Evolutionary conservation across 2,113 vertebrate species (phyloP).

Genomic region (Aphyosemion australe): DNA sequence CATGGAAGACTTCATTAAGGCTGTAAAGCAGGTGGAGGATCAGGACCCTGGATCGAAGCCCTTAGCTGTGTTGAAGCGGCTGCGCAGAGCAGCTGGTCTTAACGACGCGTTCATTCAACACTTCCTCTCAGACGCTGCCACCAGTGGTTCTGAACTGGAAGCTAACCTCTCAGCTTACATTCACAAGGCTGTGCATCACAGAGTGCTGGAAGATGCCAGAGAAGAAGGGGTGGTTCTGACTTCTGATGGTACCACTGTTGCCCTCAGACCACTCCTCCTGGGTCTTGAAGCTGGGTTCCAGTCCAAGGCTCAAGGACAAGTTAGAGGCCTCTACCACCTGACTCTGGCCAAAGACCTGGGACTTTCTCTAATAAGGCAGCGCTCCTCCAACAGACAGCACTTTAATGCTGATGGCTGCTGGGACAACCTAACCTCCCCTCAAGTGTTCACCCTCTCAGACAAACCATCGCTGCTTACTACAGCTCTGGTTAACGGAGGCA

Average conservation of each 20-base stretch:
- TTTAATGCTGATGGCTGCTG: slow-evolving; percentile 85
- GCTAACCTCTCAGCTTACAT: slow-evolving; percentile 54
- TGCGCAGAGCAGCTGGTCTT: slow-evolving; percentile 46
- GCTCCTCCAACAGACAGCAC: fast-evolving
- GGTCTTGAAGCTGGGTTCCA: slow-evolving; percentile 81
- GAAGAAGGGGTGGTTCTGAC: slow-evolving; percentile 82
- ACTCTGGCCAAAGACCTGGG: slow-evolving; percentile 76
- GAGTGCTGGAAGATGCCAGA: neutral
- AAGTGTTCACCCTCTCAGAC: slow-evolving; percentile 77
- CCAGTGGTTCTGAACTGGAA: slow-evolving; percentile 30
- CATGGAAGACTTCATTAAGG: slow-evolving; percentile 79
- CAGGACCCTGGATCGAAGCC: slow-evolving; percentile 2
- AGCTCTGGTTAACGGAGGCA: slow-evolving; percentile 83
- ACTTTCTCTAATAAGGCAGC: slow-evolving; percentile 58
- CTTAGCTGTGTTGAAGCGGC: slow-evolving; percentile 34
- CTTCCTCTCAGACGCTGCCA: slow-evolving; percentile 48
- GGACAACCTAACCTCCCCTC: slow-evolving; percentile 78
- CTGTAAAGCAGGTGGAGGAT: slow-evolving; percentile 73
- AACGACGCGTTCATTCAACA: slow-evolving; percentile 41
- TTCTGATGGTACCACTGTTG: slow-evolving; percentile 85
- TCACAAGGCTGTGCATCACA: slow-evolving; percentile 38
- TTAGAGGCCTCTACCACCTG: slow-evolving; percentile 63
- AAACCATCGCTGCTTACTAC: slow-evolving; percentile 66
- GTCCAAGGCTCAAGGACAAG: neutral
- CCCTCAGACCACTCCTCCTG: slow-evolving; percentile 78